Evolutionary conservation across 2,113 vertebrate species (phyloP), one percentile per base, ranked within the genome.

Genomic region (Prionailurus bengalensis): DNA sequence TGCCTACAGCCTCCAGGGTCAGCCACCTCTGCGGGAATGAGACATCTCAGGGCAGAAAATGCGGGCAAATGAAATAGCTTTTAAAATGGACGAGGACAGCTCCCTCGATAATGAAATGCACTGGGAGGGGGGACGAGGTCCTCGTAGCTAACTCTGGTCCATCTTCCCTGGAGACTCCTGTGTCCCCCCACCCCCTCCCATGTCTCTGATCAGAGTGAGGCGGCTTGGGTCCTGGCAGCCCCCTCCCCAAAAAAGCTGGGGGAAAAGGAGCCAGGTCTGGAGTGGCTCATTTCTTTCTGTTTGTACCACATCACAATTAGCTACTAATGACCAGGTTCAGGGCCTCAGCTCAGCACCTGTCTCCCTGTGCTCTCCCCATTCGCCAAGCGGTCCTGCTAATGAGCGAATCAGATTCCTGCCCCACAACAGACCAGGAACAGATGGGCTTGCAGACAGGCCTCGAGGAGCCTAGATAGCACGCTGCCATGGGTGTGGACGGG

Each of bases 401-500:
- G 31, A 93, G 70, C 2, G 0, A 63, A 1, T 79, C 82, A 4
- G 71, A 86, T 27, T 89, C 78, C 61, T 15, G 73, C 19, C 25
- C 58, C 58, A 27, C 29, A 17, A 10, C 48, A 1, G 0, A 11
- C 17, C 27, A 1, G 94, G 45, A 91, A 36, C 94, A 94, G 93
- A 48, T 1, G 31, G 80, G 58, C 48, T 53, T 0, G 16, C 7
- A 48, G 42, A 78, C 0, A 0, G n/a, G 76, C 39, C 36, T 15
- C 0, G 29, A 9, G 93, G 29, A 39, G 70, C 45, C 81, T n/a
- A 0, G 8, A 45, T 16, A 4, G 78, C n/a, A 33, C 1, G 0
- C 14, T 21, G 21, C 17, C 9, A 1, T 16, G 61, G 10, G 36
- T 0, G 14, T 14, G 76, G 19, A 33, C 0, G 0, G 0, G 36